phyloP scores from a whole-genome alignment of 2,113 vertebrate species.

The Zapornia atra region DNA sequence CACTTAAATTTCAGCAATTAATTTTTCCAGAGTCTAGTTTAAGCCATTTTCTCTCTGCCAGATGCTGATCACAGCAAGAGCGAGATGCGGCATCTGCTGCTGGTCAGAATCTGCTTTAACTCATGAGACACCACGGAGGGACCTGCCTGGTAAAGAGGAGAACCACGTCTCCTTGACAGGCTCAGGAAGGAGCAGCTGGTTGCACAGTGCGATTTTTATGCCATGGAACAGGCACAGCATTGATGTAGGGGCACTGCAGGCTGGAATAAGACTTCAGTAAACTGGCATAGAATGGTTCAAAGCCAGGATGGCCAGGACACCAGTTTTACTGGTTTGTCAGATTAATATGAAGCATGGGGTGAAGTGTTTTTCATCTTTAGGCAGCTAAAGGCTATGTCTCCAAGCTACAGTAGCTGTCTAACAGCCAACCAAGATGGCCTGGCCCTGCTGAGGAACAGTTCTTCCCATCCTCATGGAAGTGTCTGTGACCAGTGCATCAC shows the following conservation, averaged over 20 bases:
- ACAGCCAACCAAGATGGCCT: background rate
- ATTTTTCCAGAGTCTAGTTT: conserved; percentile 60
- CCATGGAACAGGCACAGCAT: rapidly evolving
- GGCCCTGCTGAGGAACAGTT: background rate
- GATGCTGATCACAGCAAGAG: conserved; percentile 60
- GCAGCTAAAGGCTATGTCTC: background rate
- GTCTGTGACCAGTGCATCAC: rapidly evolving
- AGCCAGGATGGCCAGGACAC: background rate
- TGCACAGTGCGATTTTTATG: background rate
- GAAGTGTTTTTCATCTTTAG: background rate
- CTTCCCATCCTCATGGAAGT: rapidly evolving
- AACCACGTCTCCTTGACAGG: background rate
- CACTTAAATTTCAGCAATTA: conserved; percentile 61
- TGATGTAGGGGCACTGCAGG: background rate
- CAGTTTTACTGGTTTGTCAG: background rate
- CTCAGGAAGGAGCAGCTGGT: background rate
- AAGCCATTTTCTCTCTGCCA: conserved; percentile 49
- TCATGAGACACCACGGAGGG: background rate
- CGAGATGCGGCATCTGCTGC: conserved; percentile 30
- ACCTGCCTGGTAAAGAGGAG: background rate
- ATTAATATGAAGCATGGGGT: background rate
- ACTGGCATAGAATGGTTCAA: background rate
- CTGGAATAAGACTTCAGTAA: background rate
- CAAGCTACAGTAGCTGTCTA: background rate
- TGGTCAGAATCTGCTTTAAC: conserved; percentile 34